Evolutionary conservation across 2,888 invertebrate species (phyloP).

Genomic region (Euplexia lucipara): DNA sequence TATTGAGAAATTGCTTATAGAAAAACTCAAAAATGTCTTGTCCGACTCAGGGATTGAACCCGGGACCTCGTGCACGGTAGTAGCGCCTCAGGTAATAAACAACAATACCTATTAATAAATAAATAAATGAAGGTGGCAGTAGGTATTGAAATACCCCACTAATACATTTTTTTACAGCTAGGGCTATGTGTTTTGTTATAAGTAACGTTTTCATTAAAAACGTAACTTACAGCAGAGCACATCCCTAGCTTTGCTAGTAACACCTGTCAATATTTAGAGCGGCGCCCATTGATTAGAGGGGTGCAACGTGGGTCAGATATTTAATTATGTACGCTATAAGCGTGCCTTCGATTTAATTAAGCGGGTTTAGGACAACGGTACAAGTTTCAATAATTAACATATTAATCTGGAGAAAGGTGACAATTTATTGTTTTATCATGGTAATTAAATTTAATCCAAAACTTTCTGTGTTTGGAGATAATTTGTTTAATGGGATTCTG

Average conservation of each 20-base stretch:
- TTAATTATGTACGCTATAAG: constrained; percentile 59
- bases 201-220: too few species aligned
- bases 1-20: too few species aligned
- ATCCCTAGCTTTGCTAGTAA: constrained; percentile 33
- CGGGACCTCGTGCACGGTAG: too few species aligned
- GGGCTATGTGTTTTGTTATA: too few species aligned
- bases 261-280: constrained; percentile 60
- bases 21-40: too few species aligned
- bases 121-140: too few species aligned
- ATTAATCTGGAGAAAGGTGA: constrained; percentile 11
- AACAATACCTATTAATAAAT: too few species aligned
- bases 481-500: not conserved
- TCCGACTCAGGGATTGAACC: too few species aligned
- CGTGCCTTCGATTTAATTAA: constrained; percentile 32
- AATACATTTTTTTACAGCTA: too few species aligned
- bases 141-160: too few species aligned
- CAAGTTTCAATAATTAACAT: constrained; percentile 37
- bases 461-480: not conserved
- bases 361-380: constrained; percentile 37
- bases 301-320: constrained; percentile 55
- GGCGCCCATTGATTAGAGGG: constrained; percentile 57
- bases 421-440: constrained; percentile 21
- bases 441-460: constrained; percentile 18
- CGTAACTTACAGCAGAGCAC: not conserved
- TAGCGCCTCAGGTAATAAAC: too few species aligned